Percentiles rank a stretch among this genome's conserved stretches.
These are phyloP conservation scores for Pollenia angustigena DNA, from an alignment of 2,888 invertebrate genomes.

Conservation along the genomic window DNA sequence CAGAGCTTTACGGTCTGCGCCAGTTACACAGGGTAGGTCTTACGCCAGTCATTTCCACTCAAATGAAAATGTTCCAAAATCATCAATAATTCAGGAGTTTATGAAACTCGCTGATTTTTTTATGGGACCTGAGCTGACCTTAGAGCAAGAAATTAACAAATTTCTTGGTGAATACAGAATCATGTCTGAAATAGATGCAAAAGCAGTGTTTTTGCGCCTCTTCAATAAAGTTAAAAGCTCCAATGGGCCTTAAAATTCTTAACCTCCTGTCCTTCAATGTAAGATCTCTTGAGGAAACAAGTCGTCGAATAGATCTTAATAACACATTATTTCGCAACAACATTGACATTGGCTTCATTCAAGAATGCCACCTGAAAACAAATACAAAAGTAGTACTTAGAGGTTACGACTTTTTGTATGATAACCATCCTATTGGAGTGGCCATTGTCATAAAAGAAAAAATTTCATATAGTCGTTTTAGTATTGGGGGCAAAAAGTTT, in stretches of 20 bases:
- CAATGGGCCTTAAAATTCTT: background rate
- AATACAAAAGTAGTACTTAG: background rate
- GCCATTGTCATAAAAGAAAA: conserved; percentile 7
- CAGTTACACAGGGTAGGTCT: too few species aligned
- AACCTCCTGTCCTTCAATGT: conserved; percentile 3
- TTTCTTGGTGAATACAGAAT: conserved; percentile 20
- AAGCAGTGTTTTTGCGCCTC: conserved; percentile 31
- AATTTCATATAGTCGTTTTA: background rate
- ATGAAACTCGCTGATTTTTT: conserved; percentile 12
- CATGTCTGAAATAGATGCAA: conserved; percentile 32
- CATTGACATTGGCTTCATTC: conserved; percentile 35
- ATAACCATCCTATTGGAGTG: background rate
- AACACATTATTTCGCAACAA: conserved; percentile 9
- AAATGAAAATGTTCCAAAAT: too few species aligned
- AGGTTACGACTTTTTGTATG: conserved; percentile 8
- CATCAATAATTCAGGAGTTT: background rate
- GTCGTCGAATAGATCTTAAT: conserved; percentile 15
- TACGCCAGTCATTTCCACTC: too few species aligned
- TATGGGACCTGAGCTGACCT: conserved; percentile 21
- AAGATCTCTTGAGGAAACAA: background rate
- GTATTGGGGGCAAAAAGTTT: background rate
- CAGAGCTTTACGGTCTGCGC: too few species aligned
- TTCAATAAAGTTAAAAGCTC: conserved; percentile 11
- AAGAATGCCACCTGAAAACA: conserved; percentile 24
- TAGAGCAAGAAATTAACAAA: conserved; percentile 1